phyloP scores from a whole-genome alignment of 2,113 vertebrate genomes.

The Ceratotherium simum region DNA sequence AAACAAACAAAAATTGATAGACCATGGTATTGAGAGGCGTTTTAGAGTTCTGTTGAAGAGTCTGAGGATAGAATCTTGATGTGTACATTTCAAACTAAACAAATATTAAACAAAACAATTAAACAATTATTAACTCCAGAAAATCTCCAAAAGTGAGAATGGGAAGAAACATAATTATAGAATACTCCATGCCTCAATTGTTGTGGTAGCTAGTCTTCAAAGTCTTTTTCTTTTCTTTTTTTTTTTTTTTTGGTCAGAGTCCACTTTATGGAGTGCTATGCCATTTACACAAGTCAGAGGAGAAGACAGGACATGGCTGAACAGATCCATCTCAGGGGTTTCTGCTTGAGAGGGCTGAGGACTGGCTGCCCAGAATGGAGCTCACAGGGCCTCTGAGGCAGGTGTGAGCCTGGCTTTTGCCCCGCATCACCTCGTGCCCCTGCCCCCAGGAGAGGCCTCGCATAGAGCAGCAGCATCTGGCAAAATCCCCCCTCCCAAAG shows the following conservation, averaged over 20 bases:
- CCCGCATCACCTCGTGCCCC: too few relatives aligned
- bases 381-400: not conserved
- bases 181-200: not conserved
- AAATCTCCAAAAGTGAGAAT: not conserved
- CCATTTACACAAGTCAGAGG: slow-evolving; percentile 50
- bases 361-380: not conserved
- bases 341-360: not conserved
- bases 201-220: not conserved
- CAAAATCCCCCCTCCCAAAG: not conserved
- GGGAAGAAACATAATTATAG: not conserved
- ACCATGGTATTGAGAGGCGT: not conserved
- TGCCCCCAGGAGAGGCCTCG: not conserved
- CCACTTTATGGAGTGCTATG: slow-evolving; percentile 62
- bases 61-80: not conserved
- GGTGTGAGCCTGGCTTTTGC: not conserved
- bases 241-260: not conserved
- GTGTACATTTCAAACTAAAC: not conserved
- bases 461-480: not conserved
- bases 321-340: not conserved
- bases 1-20: not conserved
- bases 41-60: not conserved
- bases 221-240: too few relatives aligned
- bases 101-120: slow-evolving; percentile 6
- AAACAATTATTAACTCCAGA: not conserved
- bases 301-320: not conserved